These are phyloP conservation scores for Sebastes fasciatus DNA, from an alignment of 2,113 vertebrate genomes.

Conservation along the genomic window DNA sequence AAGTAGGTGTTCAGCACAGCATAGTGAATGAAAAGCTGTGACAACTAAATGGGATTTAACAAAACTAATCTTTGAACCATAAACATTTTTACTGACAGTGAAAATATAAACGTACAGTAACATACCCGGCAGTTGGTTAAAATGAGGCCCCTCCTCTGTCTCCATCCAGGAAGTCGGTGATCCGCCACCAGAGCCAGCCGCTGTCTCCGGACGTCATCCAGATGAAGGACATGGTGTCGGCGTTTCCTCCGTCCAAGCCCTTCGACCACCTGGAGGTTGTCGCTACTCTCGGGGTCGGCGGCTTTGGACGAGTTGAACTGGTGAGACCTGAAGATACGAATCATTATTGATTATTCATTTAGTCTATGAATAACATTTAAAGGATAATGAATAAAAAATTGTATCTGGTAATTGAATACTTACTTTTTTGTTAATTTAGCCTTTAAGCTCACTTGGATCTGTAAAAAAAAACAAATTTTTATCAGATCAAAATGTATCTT, in stretches of 20 bases:
- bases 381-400: background rate
- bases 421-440: background rate
- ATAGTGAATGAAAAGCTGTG: background rate
- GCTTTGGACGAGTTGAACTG: constrained; percentile 85
- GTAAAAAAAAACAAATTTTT: background rate
- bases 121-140: background rate
- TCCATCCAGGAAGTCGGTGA: constrained; percentile 72
- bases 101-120: background rate
- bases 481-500: too few relatives aligned
- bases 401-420: background rate
- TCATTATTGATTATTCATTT: background rate
- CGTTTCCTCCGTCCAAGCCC: constrained; percentile 71
- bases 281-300: constrained; percentile 83
- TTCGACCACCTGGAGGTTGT: constrained; percentile 81
- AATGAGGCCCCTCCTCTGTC: background rate
- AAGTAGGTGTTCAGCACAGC: constrained; percentile 63
- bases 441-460: background rate
- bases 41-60: background rate
- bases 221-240: constrained; percentile 77
- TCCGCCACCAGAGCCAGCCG: constrained; percentile 72
- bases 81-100: background rate
- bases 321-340: constrained; percentile 53
- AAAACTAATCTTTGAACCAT: background rate
- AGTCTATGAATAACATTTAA: background rate
- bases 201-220: constrained; percentile 75